Evolutionary conservation across 2,888 invertebrate species (phyloP).

Genomic region (Philaethria dido): DNA sequence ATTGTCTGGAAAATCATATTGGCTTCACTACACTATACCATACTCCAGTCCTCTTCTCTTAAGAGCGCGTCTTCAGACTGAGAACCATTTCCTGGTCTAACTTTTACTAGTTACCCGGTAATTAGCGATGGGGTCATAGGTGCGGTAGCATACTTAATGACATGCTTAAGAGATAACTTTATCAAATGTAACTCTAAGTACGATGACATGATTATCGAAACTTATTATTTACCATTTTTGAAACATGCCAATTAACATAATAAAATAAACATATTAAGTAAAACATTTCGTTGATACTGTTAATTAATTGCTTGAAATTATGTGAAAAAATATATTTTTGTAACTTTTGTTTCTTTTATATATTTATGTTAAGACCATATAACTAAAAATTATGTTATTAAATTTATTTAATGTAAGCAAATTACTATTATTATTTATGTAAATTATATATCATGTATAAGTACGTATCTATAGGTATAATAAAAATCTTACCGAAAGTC

Average conservation of each 20-base stretch:
- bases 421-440: neutral
- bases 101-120: neutral
- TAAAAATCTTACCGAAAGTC: constrained; percentile 35
- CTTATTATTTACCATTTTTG: constrained; percentile 8
- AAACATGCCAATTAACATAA: constrained; percentile 5
- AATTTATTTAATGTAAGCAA: neutral
- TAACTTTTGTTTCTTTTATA: no score
- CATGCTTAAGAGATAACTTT: constrained; percentile 22
- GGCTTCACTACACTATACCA: constrained; percentile 20
- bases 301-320: neutral
- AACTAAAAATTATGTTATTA: no score
- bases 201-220: constrained; percentile 18
- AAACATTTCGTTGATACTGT: neutral
- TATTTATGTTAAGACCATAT: no score
- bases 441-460: neutral
- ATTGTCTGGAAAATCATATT: constrained; percentile 75
- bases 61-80: constrained; percentile 13
- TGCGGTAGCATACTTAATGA: constrained; percentile 15
- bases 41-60: neutral
- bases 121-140: constrained; percentile 17
- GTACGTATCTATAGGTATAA: neutral
- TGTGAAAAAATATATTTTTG: no score
- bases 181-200: constrained; percentile 7
- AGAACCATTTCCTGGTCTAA: constrained; percentile 16
- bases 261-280: constrained; percentile 1